Evolutionary conservation across 2,888 invertebrate species (phyloP), one percentile per base, ranked within the genome.

Genomic region (Cataglyphis cursor): DNA sequence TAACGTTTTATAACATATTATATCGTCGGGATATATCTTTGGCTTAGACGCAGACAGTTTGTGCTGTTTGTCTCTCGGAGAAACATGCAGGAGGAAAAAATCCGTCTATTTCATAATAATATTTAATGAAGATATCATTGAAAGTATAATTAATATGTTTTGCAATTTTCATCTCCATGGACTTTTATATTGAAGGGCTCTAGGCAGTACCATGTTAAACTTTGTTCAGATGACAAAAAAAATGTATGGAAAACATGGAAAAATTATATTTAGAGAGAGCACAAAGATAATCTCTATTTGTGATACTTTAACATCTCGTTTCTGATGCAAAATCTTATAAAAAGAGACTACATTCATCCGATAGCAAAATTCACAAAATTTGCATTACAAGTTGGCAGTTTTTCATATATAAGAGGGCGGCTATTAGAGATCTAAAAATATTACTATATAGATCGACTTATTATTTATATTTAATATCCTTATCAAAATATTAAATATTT

Each of bases 21-120:
- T 90, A 91, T 92, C 88, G 86, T 93, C 89, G 90, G 91, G 91
- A n/a, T 24, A 90, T 90, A 93, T 94, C 94, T 94, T 94, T 94
- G 94, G 94, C 90, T 93, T 93, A 91, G 90, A 92, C 90, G 89
- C 89, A 91, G 85, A 90, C 78, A 87, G 86, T 88, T 89, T 87
- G 66, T 89, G 88, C 85, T 35, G 18, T 70, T 78, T 59, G 31
- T 54, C 21, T 54, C 35, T 59, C 31, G 21, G 24, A 44, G 59
- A 78, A 78, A 78, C 44, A 35, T 24, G 70, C 66, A 38, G 70
- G 78, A 81, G 68, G 75, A 65, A 82, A 83, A 74, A 64, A 62
- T 62, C 28, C 21, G 6, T 48, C 28, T 44, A 15, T 76, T 24
- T 78, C 8, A 21, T 59, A 59, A 24, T 35, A 15, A 78, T 48